Base-by-base conservation (phyloP, 2,888 invertebrate genomes). In the Strigamia transsilvanica region DNA sequence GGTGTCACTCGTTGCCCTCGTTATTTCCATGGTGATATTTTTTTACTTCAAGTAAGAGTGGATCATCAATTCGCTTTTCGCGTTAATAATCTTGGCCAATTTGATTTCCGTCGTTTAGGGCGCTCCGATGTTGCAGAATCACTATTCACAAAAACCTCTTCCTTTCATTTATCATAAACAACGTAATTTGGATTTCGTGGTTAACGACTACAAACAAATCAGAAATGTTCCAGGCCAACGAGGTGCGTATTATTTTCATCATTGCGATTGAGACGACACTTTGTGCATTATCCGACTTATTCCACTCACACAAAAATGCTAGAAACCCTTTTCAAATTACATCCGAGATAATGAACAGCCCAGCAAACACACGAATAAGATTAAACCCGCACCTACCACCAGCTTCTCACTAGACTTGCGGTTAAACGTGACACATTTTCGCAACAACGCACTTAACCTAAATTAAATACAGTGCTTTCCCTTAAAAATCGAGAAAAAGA, bases 91-190 rank as follows among this genome's bases (percentile, higher is more conserved):
- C 1, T 21, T 66, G 12, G 12, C 6, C 6, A 51, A 51, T 66
- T 23, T 27, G 86, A 84, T 84, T 85, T 83, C 84, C 9, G 10
- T 15, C 79, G 82, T 86, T 81, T 91, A 95, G 95, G 89, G 93
- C 94, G 38, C 89, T 97, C 85, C 92, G 95, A 87, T 97, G 97
- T 88, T 94, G 96, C 82, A 92, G 97, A 86, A 96, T 96, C 86
- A 94, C 95, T 7, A 91, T 98, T 84, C 97, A 98, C 89, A 96
- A 95, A 92, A 95, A 97, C 89, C 91, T 98, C 85, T 98, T 98
- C 88, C 92, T 93, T 81, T 96, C 96, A 83, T 97, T 97, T 89
- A 94, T 96, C 83, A 90, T 93, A 84, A 96, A 95, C 90, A 96
- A 96, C 88, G 91, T 93, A 82, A 90, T 94, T 85, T 97, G 97